These are phyloP conservation scores for Staurois parvus DNA, from an alignment of 2,797 vertebrate species.

Conservation along the genomic window DNA sequence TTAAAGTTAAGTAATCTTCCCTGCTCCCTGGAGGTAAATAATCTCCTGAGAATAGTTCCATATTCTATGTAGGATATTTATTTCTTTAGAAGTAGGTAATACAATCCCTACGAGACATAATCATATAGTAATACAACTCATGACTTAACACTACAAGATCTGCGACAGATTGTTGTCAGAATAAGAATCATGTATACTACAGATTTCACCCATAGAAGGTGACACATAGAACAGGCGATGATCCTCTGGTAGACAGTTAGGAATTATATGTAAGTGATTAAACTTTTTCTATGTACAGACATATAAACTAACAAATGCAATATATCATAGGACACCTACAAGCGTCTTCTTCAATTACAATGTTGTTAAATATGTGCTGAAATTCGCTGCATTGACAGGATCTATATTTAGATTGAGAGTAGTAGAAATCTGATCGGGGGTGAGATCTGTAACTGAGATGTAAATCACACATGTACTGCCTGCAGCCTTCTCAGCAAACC, in stretches of 20 bases:
- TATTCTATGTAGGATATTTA: too few species aligned
- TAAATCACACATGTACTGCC: not conserved
- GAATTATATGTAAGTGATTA: not conserved
- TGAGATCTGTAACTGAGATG: conserved; percentile 14
- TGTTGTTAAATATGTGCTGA: not conserved
- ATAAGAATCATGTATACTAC: too few species aligned
- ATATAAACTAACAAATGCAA: not conserved
- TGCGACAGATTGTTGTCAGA: too few species aligned
- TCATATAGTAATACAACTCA: too few species aligned
- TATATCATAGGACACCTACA: not conserved
- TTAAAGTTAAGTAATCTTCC: too few species aligned
- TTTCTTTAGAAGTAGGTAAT: too few species aligned
- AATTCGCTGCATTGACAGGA: not conserved
- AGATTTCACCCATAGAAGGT: too few species aligned
- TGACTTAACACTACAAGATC: too few species aligned
- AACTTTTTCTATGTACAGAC: not conserved
- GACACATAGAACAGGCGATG: too few species aligned
- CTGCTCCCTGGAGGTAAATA: too few species aligned
- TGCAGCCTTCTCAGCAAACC: not conserved
- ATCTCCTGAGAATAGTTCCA: too few species aligned
- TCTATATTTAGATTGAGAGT: conserved; percentile 30
- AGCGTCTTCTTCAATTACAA: not conserved
- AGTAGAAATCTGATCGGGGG: conserved; percentile 39
- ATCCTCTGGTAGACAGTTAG: not conserved
- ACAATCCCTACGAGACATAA: too few species aligned